Evolutionary conservation across 1,140 invertebrate species (phyloP), one percentile per base, ranked within the genome.

Genomic region (Drosophila punjabiensis): DNA sequence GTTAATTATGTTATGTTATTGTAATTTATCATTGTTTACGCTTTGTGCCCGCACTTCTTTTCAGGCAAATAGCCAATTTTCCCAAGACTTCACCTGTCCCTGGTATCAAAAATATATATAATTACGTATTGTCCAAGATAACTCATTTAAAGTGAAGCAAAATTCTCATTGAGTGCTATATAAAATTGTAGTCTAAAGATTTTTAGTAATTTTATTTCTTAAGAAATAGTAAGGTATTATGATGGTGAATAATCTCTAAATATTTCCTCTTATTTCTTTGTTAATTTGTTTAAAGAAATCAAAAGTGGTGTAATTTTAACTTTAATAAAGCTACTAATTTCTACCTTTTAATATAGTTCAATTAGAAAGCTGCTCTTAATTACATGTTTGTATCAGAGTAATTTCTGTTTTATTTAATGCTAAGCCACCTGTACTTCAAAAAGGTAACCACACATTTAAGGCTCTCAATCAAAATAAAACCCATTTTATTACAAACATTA

Each of bases 1-100:
- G 68, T 78, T 87, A 83, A 87, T 87, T 87, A 80, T 82, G 76
- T 68, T 79, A 73, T 87, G 71, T 64, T 87, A 79, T 87, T 87
- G 83, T 87, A 87, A 87, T 80, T 83, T 88, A 87, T 88, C 84
- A 83, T 81, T 82, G 84, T 60, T 81, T 88, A 81, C 74, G 84
- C 84, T 88, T 89, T 84, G 69, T 88, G 81, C 50, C 59, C 67
- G 84, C 77, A 81, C 81, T 89, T 88, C 85, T 87, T 80, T 63
- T 64, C 14, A 33, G n/a, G 2, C 28, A 39, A 35, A n/a, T 45
- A 55, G 37, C 20, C 59, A 56, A 88, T 88, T 88, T 82, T 88
- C 48, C 48, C 64, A 53, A 39, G 47, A 48, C 65, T 55, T 6
- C 41, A 70, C 37, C 53, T 78, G 58, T 32, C 70, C 70, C 53